Base-by-base conservation (phyloP, 1,140 invertebrate genomes). In the Trichoplusia ni region DNA sequence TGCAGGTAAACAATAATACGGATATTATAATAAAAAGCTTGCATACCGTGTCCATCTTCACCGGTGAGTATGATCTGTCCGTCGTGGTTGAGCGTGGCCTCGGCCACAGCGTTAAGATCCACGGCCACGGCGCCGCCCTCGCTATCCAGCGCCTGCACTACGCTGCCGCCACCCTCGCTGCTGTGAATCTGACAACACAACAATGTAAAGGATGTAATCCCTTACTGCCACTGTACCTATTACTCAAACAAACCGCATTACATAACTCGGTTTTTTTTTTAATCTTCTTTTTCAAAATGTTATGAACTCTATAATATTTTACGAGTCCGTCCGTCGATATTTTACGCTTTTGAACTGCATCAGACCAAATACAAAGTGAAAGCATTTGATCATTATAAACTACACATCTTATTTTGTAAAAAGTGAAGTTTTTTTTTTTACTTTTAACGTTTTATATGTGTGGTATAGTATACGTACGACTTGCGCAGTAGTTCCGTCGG, bases 21-120 rank as follows among this genome's bases (percentile, higher is more conserved):
- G n/a, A n/a, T n/a, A n/a, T n/a, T n/a, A n/a, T n/a, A n/a, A n/a
- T n/a, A n/a, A n/a, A n/a, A n/a, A 13, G 29, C 27, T 9, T 0
- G 5, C 67, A 86, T 92, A 97, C 96, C 96, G 91, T 97, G 96
- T 77, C 97, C 95, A 91, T 98, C 97, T 93, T 98, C 97, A 54
- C 96, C 96, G 40, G 97, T 98, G 64, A 99, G 93, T 77, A 98
- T 98, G 73, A 99, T 95, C 91, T 98, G 97, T 19, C 97, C 97
- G 85, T 98, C 97, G 86, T 97, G 97, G 73, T 95, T 95, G 54
- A 97, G 90, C 35, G 95, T 95, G 14, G 96, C 97, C 89, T 98
- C 96, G 2, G 96, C 95, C 9, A 97, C 95, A 42, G 94, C 95
- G 90, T 96, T 96, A 69, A 98, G 92, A 90, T 98, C 97, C 27